These are phyloP conservation scores for Epinotia ramella DNA, from an alignment of 2,888 invertebrate species.

Conservation along the genomic window DNA sequence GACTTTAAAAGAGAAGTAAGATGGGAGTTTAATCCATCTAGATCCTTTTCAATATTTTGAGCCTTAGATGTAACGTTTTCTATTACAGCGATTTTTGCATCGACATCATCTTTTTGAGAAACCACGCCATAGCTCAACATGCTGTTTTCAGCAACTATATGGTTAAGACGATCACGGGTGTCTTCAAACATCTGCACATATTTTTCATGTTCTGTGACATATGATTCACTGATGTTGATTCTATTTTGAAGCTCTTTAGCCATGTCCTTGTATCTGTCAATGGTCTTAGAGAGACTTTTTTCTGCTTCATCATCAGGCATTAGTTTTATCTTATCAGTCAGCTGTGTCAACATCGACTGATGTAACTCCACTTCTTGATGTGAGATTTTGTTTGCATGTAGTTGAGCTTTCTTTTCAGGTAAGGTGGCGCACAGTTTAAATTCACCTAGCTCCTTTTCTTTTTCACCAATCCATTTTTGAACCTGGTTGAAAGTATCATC, in stretches of 20 bases:
- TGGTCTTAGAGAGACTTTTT: slow-evolving; percentile 89
- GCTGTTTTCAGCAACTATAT: slow-evolving; percentile 91
- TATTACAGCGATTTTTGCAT: slow-evolving; percentile 89
- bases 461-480: slow-evolving; percentile 93
- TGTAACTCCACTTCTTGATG: slow-evolving; percentile 95
- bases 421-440: slow-evolving; percentile 91
- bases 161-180: slow-evolving; percentile 92
- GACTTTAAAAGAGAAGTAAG: slow-evolving; percentile 90
- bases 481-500: slow-evolving; percentile 96
- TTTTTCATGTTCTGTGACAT: slow-evolving; percentile 92
- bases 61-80: slow-evolving; percentile 91
- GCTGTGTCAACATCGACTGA: slow-evolving; percentile 92
- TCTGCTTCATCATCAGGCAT: slow-evolving; percentile 93
- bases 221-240: slow-evolving; percentile 88
- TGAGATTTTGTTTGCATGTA: slow-evolving; percentile 92
- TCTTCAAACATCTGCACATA: slow-evolving; percentile 93
- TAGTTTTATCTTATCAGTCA: slow-evolving; percentile 92
- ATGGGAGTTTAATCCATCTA: slow-evolving; percentile 89
- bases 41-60: slow-evolving; percentile 89
- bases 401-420: slow-evolving; percentile 94
- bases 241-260: slow-evolving; percentile 88
- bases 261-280: slow-evolving; percentile 89
- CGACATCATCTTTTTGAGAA: slow-evolving; percentile 91
- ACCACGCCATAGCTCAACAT: slow-evolving; percentile 91
- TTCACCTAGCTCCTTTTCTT: slow-evolving; percentile 89